These are phyloP conservation scores for Leptopilina boulardi DNA, from an alignment of 1,140 invertebrate species.

Conservation along the genomic window DNA sequence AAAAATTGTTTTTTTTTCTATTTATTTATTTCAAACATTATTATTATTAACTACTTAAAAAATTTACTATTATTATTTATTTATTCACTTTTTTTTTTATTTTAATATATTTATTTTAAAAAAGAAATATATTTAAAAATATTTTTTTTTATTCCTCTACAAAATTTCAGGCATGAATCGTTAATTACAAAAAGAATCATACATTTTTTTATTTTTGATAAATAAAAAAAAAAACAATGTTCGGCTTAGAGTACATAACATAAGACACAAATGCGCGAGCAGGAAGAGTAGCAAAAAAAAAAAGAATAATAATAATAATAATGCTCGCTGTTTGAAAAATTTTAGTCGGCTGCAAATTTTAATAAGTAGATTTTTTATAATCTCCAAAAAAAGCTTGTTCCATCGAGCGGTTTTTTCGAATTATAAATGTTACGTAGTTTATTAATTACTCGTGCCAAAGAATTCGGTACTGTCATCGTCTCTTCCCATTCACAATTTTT, in stretches of 20 bases:
- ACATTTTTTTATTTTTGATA: constrained; percentile 26
- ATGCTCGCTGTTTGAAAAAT: neutral
- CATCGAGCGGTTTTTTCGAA: constrained; percentile 28
- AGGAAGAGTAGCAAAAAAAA: neutral
- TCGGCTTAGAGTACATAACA: neutral
- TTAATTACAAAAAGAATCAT: neutral
- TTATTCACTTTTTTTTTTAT: too few relatives aligned
- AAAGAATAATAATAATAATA: too few relatives aligned
- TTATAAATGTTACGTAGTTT: constrained; percentile 23
- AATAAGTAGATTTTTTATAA: constrained; percentile 12
- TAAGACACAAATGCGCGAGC: neutral
- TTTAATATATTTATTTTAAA: too few relatives aligned
- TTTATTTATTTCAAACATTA: too few relatives aligned
- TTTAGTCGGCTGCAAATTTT: constrained; percentile 14
- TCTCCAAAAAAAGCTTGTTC: constrained; percentile 12
- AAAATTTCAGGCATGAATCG: neutral
- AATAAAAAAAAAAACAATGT: neutral
- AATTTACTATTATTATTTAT: too few relatives aligned
- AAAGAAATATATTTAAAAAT: too few relatives aligned
- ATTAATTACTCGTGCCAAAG: constrained; percentile 17
- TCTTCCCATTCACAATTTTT: neutral
- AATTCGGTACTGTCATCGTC: constrained; percentile 12
- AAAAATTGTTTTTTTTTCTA: too few relatives aligned
- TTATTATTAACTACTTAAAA: too few relatives aligned
- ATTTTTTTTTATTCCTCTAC: too few relatives aligned